Conservation (phyloP, 2,113 vertebrate species). For the Odocoileus virginianus region DNA sequence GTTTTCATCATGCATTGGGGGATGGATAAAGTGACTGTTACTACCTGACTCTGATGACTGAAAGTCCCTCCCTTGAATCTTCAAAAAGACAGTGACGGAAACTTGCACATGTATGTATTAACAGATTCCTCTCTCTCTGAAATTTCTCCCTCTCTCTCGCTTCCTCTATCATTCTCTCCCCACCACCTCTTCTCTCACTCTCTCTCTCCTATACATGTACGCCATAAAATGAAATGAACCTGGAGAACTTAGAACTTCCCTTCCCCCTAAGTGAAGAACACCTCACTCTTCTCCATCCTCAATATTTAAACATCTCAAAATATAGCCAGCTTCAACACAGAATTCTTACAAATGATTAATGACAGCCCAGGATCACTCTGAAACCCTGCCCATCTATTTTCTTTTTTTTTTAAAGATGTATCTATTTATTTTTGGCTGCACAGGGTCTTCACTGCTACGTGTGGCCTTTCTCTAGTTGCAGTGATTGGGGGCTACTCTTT, state of each 20-base stretch:
- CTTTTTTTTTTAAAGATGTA: neutral
- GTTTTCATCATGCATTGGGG: neutral
- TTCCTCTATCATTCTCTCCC: neutral
- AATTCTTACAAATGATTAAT: neutral
- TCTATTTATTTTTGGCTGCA: neutral
- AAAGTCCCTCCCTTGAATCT: neutral
- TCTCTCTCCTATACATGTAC: neutral
- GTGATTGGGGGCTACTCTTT: fast-evolving
- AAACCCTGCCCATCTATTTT: neutral
- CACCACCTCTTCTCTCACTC: neutral
- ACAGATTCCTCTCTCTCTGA: neutral
- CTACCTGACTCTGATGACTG: neutral
- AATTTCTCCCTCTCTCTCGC: no score
- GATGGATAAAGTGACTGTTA: neutral
- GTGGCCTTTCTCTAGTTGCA: neutral
- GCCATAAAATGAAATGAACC: neutral
- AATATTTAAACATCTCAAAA: neutral
- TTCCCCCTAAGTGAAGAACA: neutral
- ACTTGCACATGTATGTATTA: neutral
- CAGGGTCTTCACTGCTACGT: fast-evolving
- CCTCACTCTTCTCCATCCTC: neutral
- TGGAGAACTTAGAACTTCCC: neutral
- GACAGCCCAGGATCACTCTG: neutral
- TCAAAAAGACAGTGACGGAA: neutral
- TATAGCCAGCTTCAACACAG: neutral